These are phyloP conservation scores for Colistium nudipinnis DNA, from an alignment of 2,113 vertebrate genomes.

Conservation along the genomic window DNA sequence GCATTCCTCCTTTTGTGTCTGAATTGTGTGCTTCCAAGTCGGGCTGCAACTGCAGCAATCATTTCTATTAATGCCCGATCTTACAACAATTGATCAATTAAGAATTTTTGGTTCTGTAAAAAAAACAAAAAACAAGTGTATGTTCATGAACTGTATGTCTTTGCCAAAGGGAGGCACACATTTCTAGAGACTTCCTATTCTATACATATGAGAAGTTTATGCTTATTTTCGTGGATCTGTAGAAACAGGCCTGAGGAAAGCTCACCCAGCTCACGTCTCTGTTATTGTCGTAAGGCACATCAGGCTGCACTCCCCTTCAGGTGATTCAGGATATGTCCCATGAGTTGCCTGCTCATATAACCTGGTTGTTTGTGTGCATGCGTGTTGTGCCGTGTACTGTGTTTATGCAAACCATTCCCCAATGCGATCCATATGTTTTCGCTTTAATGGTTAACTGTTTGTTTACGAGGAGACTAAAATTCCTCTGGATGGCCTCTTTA, in stretches of 20 bases:
- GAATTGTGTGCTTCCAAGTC: neutral
- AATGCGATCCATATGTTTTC: slow-evolving; percentile 66
- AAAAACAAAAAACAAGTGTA: neutral
- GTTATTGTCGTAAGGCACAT: no score
- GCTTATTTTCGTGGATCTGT: slow-evolving; percentile 39
- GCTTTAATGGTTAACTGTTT: slow-evolving; percentile 66
- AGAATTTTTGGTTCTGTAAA: neutral
- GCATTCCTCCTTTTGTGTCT: neutral
- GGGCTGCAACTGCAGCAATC: neutral
- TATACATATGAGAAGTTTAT: neutral
- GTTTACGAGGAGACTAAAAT: slow-evolving; percentile 67
- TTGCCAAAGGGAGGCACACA: slow-evolving; percentile 23
- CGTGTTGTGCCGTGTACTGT: slow-evolving; percentile 16
- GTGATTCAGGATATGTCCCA: slow-evolving; percentile 57
- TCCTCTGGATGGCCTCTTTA: slow-evolving; percentile 48
- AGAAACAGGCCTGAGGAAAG: slow-evolving; percentile 53
- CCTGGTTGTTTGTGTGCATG: slow-evolving; percentile 8
- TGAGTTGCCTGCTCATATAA: slow-evolving; percentile 44
- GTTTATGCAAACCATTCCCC: slow-evolving; percentile 32
- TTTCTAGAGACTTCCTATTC: slow-evolving; percentile 1
- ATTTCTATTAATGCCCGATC: neutral
- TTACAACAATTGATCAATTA: neutral
- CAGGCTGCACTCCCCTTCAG: slow-evolving; percentile 45
- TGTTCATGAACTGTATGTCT: slow-evolving; percentile 15
- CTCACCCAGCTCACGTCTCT: no score